Evolutionary conservation across 2,797 vertebrate species (phyloP).

Genomic region (Peromyscus aztecus): DNA sequence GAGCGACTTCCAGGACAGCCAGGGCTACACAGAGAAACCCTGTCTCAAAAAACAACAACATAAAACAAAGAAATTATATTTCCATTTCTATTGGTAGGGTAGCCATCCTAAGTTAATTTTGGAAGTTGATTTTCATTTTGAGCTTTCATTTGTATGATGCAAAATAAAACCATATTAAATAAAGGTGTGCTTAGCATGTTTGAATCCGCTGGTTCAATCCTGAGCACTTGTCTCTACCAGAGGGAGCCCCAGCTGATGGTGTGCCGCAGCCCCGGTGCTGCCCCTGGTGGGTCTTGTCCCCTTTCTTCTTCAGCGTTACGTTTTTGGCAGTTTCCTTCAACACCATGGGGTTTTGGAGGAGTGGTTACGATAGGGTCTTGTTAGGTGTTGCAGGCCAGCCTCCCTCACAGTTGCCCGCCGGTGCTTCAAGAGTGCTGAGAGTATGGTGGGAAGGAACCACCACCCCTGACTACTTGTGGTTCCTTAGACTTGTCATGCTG

Average conservation of each 20-base stretch:
- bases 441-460: neutral
- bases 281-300: neutral
- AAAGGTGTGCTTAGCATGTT: neutral
- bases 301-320: conserved; percentile 25
- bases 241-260: neutral
- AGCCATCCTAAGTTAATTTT: conserved; percentile 16
- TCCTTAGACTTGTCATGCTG: neutral
- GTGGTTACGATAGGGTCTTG: neutral
- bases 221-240: neutral
- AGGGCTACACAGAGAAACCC: neutral
- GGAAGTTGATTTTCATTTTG: conserved; percentile 10
- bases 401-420: neutral
- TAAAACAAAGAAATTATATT: neutral
- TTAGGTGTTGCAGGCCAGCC: neutral
- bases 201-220: neutral
- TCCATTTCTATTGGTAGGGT: neutral
- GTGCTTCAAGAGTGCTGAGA: neutral
- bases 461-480: neutral
- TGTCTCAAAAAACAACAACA: neutral
- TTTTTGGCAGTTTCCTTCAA: neutral
- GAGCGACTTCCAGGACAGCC: neutral
- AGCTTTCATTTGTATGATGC: conserved; percentile 26
- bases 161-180: conserved; percentile 42
- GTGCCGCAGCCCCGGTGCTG: neutral
- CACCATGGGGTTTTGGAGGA: neutral